Percentiles rank a stretch among this genome's conserved stretches.
Evolutionary conservation across 2,113 vertebrate species (phyloP).

Genomic region (Solenodon paradoxus): DNA sequence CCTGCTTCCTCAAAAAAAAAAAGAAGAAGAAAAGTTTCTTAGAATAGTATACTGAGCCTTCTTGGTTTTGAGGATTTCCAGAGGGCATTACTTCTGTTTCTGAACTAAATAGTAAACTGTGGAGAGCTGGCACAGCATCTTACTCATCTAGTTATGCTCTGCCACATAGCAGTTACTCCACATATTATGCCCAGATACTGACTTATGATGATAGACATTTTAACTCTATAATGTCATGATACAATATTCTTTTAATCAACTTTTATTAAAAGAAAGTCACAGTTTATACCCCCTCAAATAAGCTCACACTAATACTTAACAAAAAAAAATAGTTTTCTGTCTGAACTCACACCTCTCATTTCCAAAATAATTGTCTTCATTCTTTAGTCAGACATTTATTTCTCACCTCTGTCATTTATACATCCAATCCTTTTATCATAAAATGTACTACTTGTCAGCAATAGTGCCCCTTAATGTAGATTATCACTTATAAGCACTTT

Average conservation of each 20-base stretch:
- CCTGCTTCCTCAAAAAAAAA: neutral
- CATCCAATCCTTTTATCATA: neutral
- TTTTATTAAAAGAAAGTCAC: no score
- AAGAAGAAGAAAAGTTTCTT: neutral
- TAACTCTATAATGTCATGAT: no score
- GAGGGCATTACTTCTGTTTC: neutral
- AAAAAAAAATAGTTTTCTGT: no score
- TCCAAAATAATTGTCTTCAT: neutral
- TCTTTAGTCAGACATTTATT: neutral
- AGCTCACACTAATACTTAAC: no score
- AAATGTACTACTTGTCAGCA: neutral
- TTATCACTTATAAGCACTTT: neutral
- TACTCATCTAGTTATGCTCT: neutral
- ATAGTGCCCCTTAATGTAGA: neutral
- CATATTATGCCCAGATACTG: no score
- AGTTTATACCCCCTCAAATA: no score
- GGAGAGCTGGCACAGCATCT: neutral
- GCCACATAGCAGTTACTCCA: neutral
- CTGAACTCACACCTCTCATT: neutral
- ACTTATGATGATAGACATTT: no score
- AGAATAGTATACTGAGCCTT: neutral
- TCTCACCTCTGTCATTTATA: neutral
- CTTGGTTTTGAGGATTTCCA: neutral
- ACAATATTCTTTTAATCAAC: no score
- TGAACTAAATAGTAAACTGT: neutral